Evolutionary conservation across 1,140 invertebrate species (phyloP).

Genomic region (Nautilus pompilius): DNA sequence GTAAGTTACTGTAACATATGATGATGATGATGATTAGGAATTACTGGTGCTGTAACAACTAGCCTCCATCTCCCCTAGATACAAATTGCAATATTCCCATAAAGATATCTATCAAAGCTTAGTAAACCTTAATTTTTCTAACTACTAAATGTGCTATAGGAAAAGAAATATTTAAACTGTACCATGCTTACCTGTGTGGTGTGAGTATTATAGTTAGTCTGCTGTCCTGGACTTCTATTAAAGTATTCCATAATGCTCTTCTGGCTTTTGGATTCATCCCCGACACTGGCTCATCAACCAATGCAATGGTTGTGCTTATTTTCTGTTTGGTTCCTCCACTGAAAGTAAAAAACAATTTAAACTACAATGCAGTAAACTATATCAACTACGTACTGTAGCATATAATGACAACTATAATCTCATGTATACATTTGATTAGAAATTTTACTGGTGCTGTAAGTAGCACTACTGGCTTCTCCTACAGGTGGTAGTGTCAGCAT

Average conservation of each 20-base stretch:
- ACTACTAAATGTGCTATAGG: neutral
- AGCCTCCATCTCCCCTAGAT: no score
- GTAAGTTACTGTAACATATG: no score
- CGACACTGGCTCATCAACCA: constrained; percentile 64
- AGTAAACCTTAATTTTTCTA: neutral
- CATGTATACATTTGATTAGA: neutral
- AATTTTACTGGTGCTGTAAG: no score
- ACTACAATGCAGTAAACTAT: neutral
- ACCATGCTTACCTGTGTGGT: constrained; percentile 44
- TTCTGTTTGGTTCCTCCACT: constrained; percentile 86
- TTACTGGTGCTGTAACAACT: no score
- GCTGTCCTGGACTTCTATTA: constrained; percentile 35
- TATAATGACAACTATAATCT: neutral
- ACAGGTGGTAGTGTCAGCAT: no score
- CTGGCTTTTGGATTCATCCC: constrained; percentile 58
- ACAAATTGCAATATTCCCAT: neutral
- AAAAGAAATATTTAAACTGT: neutral
- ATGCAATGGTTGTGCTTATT: constrained; percentile 86
- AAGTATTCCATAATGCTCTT: constrained; percentile 54
- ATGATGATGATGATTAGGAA: no score
- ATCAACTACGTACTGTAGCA: neutral
- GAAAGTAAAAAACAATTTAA: constrained; percentile 6
- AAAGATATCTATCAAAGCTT: no score
- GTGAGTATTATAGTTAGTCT: constrained; percentile 49
- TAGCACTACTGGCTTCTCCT: no score